These are phyloP conservation scores for Chlorospingus semifuscus DNA, from an alignment of 2,797 vertebrate species.

Conservation along the genomic window DNA sequence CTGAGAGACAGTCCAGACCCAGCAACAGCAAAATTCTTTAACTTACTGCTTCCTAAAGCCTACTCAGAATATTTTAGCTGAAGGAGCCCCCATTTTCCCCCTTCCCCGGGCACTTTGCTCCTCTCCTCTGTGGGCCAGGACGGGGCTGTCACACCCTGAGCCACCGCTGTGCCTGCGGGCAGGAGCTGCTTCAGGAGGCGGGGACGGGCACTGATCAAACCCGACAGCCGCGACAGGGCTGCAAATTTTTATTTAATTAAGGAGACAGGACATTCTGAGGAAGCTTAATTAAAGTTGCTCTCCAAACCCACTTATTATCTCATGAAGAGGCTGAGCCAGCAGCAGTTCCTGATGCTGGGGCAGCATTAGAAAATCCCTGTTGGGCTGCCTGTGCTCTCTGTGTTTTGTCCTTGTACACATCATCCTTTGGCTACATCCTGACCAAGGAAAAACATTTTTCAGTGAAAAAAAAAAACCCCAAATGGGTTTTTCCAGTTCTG, in stretches of 20 bases:
- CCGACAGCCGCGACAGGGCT: accelerated
- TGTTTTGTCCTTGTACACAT: background rate
- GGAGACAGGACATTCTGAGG: background rate
- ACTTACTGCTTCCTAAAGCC: background rate
- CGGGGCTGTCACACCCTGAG: background rate
- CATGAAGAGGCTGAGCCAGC: background rate
- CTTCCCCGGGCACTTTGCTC: background rate
- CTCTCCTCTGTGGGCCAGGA: background rate
- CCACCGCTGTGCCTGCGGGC: background rate
- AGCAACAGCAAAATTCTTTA: background rate
- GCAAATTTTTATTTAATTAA: slow-evolving; percentile 36
- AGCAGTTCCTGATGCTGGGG: background rate
- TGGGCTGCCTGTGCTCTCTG: background rate
- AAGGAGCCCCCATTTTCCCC: accelerated
- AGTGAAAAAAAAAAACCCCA: background rate
- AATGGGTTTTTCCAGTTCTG: background rate
- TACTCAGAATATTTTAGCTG: background rate
- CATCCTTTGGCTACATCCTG: background rate
- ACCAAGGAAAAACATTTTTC: background rate
- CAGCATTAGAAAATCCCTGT: background rate
- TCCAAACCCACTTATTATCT: background rate
- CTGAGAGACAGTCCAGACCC: background rate
- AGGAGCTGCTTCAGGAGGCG: background rate
- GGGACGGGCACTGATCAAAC: background rate
- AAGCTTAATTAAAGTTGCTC: slow-evolving; percentile 37